A percentile compares a stretch with the other conserved stretches of the same genome.
Conservation (phyloP, 2,113 vertebrate genomes). For the Zeus faber region DNA sequence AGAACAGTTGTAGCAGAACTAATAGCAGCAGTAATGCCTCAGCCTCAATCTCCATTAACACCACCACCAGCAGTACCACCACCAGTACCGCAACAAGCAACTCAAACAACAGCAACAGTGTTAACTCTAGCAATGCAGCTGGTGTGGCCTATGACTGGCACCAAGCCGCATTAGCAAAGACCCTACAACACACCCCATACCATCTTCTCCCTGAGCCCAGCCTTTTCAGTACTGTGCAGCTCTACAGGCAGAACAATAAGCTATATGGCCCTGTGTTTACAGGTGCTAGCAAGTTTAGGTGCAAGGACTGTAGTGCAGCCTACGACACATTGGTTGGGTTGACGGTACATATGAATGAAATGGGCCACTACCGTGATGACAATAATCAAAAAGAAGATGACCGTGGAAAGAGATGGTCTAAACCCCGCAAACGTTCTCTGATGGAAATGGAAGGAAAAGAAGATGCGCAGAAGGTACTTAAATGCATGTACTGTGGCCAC, state of each 20-base stretch:
- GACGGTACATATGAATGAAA: conserved; percentile 98
- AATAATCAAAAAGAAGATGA: conserved; percentile 93
- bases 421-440: conserved; percentile 94
- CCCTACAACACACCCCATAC: conserved; percentile 91
- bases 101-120: conserved; percentile 70
- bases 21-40: conserved; percentile 49
- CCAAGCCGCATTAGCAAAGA: conserved; percentile 96
- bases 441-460: conserved; percentile 99
- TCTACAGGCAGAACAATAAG: conserved; percentile 97
- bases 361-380: conserved; percentile 97
- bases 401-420: conserved; percentile 93
- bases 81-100: conserved; percentile 64
- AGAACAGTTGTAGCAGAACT: conserved; percentile 65
- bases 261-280: conserved; percentile 97
- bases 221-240: conserved; percentile 98
- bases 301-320: conserved; percentile 96
- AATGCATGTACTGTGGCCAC: conserved; percentile 99
- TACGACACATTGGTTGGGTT: conserved; percentile 97
- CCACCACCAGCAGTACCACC: conserved; percentile 57
- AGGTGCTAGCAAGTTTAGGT: conserved; percentile 97
- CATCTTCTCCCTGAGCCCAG: conserved; percentile 96
- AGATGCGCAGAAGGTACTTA: conserved; percentile 97
- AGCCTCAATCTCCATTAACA: conserved; percentile 41
- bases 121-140: conserved; percentile 67
- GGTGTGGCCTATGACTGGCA: conserved; percentile 96